These are phyloP conservation scores for Pseudois nayaur DNA, from an alignment of 2,113 vertebrate genomes.

Conservation along the genomic window DNA sequence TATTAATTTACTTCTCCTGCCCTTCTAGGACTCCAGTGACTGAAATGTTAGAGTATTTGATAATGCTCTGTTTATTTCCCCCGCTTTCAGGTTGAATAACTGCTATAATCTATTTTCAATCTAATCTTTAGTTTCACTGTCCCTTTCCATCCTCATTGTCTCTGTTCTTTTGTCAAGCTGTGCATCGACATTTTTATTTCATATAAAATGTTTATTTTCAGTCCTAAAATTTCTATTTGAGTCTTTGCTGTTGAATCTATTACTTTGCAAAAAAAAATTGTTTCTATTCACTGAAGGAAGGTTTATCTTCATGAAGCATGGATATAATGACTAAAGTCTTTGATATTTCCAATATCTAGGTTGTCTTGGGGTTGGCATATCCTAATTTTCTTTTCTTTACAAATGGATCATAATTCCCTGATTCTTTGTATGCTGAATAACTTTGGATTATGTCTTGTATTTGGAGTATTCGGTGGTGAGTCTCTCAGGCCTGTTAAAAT, in stretches of 20 bases:
- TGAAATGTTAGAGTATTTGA: neutral
- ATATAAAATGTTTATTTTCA: neutral
- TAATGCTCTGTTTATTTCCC: neutral
- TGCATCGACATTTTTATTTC: neutral
- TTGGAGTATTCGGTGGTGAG: neutral
- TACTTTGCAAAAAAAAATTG: neutral
- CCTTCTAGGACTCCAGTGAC: neutral
- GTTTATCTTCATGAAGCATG: neutral
- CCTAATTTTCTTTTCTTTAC: neutral
- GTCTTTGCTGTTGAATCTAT: neutral
- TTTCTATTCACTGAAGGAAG: neutral
- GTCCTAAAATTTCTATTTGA: neutral
- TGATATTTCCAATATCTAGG: neutral
- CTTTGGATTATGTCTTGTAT: neutral
- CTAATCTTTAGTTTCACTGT: neutral
- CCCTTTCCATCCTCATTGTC: neutral
- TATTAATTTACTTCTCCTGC: neutral
- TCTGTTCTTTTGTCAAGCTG: neutral
- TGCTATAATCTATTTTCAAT: neutral
- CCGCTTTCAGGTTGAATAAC: neutral
- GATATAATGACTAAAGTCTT: neutral
- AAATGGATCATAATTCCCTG: neutral
- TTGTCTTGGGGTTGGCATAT: neutral
- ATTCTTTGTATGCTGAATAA: neutral
- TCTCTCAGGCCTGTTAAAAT: neutral